Conservation (phyloP, 2,113 vertebrate genomes). For the Eupsittula cactorum region DNA sequence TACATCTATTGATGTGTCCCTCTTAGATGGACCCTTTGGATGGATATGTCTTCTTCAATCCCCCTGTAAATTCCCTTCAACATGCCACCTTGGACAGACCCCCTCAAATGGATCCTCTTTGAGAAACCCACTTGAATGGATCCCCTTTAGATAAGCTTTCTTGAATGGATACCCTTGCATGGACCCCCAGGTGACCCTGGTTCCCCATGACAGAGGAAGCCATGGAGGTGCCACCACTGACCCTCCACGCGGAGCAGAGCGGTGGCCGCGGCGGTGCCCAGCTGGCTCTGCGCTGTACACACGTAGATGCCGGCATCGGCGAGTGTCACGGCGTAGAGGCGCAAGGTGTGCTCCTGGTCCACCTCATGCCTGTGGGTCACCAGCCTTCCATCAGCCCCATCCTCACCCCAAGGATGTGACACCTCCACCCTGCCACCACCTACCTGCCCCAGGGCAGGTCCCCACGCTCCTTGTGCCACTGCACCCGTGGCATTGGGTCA, state of each 20-base stretch:
- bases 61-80: neutral
- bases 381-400: neutral
- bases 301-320: slow-evolving; percentile 81
- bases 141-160: neutral
- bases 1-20: rapidly evolving
- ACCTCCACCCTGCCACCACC: neutral
- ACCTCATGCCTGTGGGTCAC: slow-evolving; percentile 78
- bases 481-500: slow-evolving; percentile 76
- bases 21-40: neutral
- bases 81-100: neutral
- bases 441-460: slow-evolving; percentile 85
- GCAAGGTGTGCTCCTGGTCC: slow-evolving; percentile 81
- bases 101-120: neutral
- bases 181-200: neutral
- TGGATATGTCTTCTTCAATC: neutral
- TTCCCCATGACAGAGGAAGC: rapidly evolving
- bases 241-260: slow-evolving; percentile 79
- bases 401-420: neutral
- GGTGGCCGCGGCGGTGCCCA: slow-evolving; percentile 70
- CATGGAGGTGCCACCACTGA: slow-evolving; percentile 12
- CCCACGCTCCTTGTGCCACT: slow-evolving; percentile 84
- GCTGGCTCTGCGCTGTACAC: slow-evolving; percentile 81
- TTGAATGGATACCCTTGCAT: neutral
- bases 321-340: slow-evolving; percentile 76
- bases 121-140: neutral